A percentile compares a stretch with the other conserved stretches of the same genome.
phyloP scores from a whole-genome alignment of 1,140 invertebrate species.

The Dinoponera quadriceps region DNA sequence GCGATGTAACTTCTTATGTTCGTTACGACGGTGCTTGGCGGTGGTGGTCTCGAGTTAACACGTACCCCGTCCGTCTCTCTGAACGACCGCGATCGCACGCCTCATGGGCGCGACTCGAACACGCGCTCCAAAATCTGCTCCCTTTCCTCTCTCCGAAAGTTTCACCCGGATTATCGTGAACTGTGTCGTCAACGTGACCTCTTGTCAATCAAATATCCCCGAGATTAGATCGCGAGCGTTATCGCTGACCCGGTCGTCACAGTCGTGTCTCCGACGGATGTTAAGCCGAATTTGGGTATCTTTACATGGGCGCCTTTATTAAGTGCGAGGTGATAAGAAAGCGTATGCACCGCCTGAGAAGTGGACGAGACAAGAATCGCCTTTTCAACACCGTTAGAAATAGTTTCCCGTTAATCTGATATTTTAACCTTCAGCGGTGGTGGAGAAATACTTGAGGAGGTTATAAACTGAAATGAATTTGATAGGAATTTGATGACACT shows the following conservation, averaged over 20 bases:
- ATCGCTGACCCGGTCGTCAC: not conserved
- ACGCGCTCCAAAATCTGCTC: not conserved
- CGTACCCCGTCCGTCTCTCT: slow-evolving; percentile 37
- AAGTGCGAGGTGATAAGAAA: not conserved
- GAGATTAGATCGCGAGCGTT: slow-evolving; percentile 29
- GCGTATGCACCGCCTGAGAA: not conserved
- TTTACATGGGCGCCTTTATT: not conserved
- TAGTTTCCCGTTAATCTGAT: too few species aligned
- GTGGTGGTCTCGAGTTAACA: slow-evolving; percentile 42
- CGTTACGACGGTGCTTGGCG: slow-evolving; percentile 7
- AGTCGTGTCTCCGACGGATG: not conserved
- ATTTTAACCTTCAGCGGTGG: too few species aligned
- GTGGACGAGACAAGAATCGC: too few species aligned
- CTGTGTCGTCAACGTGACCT: too few species aligned
- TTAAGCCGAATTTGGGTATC: not conserved
- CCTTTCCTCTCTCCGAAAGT: not conserved
- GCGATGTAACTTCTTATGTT: slow-evolving; percentile 60
- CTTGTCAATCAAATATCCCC: not conserved
- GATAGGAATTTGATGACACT: too few species aligned
- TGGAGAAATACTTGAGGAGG: too few species aligned
- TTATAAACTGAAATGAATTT: too few species aligned
- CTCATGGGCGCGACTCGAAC: not conserved
- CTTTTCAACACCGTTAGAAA: too few species aligned
- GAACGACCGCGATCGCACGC: not conserved
- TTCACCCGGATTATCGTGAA: too few species aligned